These are phyloP conservation scores for Turnix velox DNA, from an alignment of 2,113 vertebrate species.

Conservation along the genomic window DNA sequence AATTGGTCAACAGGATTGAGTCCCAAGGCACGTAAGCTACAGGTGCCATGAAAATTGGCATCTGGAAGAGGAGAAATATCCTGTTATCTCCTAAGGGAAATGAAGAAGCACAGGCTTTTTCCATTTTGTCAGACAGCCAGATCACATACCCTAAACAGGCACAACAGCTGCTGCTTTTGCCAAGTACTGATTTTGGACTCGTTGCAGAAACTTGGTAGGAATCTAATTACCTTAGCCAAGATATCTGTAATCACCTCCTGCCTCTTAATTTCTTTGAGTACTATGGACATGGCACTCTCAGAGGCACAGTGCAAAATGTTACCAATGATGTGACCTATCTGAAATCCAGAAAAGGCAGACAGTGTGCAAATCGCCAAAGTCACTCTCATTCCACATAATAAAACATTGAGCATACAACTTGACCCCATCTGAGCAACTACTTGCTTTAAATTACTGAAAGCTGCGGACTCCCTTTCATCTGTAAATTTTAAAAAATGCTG, in stretches of 20 bases:
- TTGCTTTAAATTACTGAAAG: neutral
- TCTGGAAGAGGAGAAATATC: neutral
- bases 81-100: neutral
- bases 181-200: neutral
- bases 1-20: neutral
- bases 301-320: neutral
- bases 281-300: rapidly evolving
- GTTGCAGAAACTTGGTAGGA: neutral
- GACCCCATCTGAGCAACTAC: neutral
- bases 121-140: neutral
- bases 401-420: neutral
- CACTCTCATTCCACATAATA: neutral
- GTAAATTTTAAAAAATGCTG: neutral
- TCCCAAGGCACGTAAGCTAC: neutral
- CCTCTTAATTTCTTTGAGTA: neutral
- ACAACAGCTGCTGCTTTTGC: neutral
- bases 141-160: neutral
- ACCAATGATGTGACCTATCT: neutral
- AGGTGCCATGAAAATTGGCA: neutral
- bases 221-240: neutral
- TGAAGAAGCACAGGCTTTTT: neutral
- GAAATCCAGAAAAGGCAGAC: neutral
- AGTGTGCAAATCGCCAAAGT: neutral
- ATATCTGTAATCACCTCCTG: neutral
- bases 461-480: rapidly evolving